Base-by-base conservation (phyloP, 2,888 invertebrate genomes). In the Orthosia gracilis region DNA sequence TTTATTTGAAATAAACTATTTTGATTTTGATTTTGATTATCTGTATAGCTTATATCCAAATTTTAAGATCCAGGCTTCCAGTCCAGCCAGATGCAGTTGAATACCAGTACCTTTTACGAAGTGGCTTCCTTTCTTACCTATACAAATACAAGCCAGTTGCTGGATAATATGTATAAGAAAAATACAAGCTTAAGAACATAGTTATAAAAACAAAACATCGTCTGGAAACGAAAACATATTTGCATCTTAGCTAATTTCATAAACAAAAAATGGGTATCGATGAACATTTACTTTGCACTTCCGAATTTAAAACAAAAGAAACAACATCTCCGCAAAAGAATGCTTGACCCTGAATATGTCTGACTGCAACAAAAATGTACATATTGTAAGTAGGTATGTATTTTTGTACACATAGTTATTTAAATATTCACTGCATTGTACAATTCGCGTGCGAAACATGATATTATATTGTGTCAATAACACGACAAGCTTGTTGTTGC, bases 391-490 rank as follows among this genome's bases (percentile, higher is more conserved):
- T 40, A 40, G 12, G n/a, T 45, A 45, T 21, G 45, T 23, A 50
- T 59, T 3, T 26, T 23, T 15, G 15, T n/a, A 61, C n/a, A 65
- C 47, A 59, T 61, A 57, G 40, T 45, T 63, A 82, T 80, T 80
- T 49, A 82, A 71, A 71, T 82, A 64, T 62, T 45, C 55, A 78
- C 12, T 78, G 79, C 67, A 76, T 75, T 79, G 73, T 76, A 79
- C 67, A 77, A 71, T 77, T 75, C n/a, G 54, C 73, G 52, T 69
- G 74, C 23, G 81, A 76, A 86, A 73, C 65, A 68, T 71, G 66
- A 78, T 73, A 77, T 62, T 71, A 74, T 70, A 68, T 58, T 64
- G 64, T 77, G 73, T 75, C 84, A 75, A 74, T 76, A 80, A 76
- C 65, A 74, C 55, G 40, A 59, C 59, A 52, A 47, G 31, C 15